These are phyloP conservation scores for Drosophila hamatofila DNA, from an alignment of 2,888 invertebrate genomes.

Conservation along the genomic window DNA sequence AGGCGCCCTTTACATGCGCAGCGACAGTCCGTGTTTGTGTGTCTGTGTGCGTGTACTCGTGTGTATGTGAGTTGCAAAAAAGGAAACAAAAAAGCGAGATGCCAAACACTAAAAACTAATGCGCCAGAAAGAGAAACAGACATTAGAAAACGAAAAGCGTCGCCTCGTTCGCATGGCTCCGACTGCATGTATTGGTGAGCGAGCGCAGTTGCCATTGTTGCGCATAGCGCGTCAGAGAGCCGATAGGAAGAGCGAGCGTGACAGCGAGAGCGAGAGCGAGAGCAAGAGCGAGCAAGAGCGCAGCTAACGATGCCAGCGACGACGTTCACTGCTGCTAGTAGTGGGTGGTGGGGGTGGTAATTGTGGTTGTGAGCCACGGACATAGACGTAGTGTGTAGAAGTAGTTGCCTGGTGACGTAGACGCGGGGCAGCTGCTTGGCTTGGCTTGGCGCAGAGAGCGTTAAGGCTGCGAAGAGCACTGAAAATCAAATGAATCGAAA, in stretches of 20 bases:
- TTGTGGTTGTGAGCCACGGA: neutral
- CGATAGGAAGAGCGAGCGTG: conserved; percentile 42
- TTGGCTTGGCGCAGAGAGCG: neutral
- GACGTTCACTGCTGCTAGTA: conserved; percentile 16
- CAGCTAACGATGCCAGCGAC: conserved; percentile 39
- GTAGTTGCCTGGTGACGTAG: conserved; percentile 23
- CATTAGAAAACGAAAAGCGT: conserved; percentile 82
- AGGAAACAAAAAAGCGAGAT: conserved; percentile 82
- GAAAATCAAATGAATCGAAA: neutral
- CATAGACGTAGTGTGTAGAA: conserved; percentile 62
- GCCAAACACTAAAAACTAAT: conserved; percentile 84
- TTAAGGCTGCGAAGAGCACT: neutral
- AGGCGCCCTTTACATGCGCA: conserved; percentile 74
- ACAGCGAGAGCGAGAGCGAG: conserved; percentile 36
- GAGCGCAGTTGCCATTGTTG: conserved; percentile 55
- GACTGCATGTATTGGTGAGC: conserved; percentile 61
- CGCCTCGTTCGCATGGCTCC: conserved; percentile 44
- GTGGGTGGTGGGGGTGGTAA: conserved; percentile 17
- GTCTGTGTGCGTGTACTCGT: conserved; percentile 33
- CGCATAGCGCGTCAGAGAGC: conserved; percentile 50
- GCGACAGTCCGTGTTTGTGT: conserved; percentile 30
- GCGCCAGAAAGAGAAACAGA: conserved; percentile 83
- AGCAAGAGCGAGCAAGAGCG: conserved; percentile 41
- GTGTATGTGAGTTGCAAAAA: conserved; percentile 61
- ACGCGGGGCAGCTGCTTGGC: conserved; percentile 12